A percentile compares a stretch with the other conserved stretches of the same genome.
Conservation (phyloP, 2,113 vertebrate genomes). For the Sphaerodactylus townsendi region DNA sequence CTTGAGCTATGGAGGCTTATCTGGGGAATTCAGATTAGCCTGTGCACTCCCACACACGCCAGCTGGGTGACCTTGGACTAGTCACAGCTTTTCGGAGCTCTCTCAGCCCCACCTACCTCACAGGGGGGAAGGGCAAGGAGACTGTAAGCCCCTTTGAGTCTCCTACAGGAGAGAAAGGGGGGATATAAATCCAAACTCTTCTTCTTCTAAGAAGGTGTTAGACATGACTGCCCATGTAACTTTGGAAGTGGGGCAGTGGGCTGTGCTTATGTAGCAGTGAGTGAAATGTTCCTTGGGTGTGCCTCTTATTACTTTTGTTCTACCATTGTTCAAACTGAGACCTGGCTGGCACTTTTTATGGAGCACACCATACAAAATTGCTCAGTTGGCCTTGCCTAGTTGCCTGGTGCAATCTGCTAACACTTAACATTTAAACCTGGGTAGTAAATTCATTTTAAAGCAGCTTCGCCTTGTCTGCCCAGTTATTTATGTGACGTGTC, state of each 20-base stretch:
- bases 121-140: too few relatives aligned
- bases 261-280: not conserved
- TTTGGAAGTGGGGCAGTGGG: not conserved
- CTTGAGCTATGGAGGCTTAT: too few relatives aligned
- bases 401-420: not conserved
- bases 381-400: not conserved
- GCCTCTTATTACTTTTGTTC: not conserved
- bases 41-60: too few relatives aligned
- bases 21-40: too few relatives aligned
- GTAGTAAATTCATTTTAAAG: not conserved
- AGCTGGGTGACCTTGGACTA: too few relatives aligned
- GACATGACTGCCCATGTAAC: not conserved
- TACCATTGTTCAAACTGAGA: not conserved
- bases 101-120: too few relatives aligned
- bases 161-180: too few relatives aligned
- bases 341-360: not conserved
- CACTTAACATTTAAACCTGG: not conserved
- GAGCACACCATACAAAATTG: not conserved
- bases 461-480: not conserved
- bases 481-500: not conserved
- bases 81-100: too few relatives aligned
- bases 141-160: too few relatives aligned
- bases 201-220: too few relatives aligned
- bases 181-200: too few relatives aligned
- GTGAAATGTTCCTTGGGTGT: not conserved